Conservation (phyloP, 2,888 invertebrate species). For the Stenodema calcarata region DNA sequence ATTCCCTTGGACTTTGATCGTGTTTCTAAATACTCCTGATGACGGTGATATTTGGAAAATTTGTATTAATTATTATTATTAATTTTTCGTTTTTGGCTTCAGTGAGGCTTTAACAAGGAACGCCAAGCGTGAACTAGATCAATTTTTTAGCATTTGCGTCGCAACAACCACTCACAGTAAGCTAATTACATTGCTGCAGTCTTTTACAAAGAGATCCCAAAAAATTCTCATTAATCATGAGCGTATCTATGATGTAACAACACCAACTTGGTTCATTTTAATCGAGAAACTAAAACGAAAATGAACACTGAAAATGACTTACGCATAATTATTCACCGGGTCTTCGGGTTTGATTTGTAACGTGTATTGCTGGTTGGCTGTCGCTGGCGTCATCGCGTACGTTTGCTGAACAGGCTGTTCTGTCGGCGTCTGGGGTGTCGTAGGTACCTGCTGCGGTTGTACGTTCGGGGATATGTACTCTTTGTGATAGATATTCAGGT, state of each 20-base stretch:
- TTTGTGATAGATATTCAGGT: constrained; percentile 60
- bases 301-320: background rate
- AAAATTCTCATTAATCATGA: background rate
- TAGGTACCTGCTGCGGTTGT: constrained; percentile 16
- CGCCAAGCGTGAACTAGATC: too few relatives aligned
- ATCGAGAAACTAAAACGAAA: background rate
- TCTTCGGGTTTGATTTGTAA: background rate
- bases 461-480: constrained; percentile 53
- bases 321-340: background rate
- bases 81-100: too few relatives aligned
- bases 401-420: constrained; percentile 38
- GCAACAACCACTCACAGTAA: background rate
- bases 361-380: constrained; percentile 30
- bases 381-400: constrained; percentile 31
- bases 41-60: too few relatives aligned
- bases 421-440: background rate
- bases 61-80: too few relatives aligned
- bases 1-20: too few relatives aligned
- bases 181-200: constrained; percentile 25
- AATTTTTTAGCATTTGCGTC: background rate
- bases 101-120: too few relatives aligned
- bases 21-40: too few relatives aligned
- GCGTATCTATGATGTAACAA: background rate
- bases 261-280: background rate
- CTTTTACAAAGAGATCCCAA: constrained; percentile 23